Evolutionary conservation across 2,888 invertebrate genomes (phyloP).

Genomic region (Lymantria dispar): DNA sequence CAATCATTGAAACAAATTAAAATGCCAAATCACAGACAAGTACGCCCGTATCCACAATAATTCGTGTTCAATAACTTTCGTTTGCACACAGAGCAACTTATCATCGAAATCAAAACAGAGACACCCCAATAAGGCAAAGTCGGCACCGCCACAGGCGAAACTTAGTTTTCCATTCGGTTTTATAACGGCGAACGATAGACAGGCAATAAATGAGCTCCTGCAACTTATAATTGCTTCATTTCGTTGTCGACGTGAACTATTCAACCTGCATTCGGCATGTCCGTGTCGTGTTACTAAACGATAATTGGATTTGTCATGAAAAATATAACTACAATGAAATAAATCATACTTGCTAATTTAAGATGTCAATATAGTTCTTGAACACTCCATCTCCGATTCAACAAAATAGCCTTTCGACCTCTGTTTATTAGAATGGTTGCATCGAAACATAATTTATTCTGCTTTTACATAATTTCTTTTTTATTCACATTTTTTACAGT

Average conservation of each 20-base stretch:
- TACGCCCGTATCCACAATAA: slow-evolving; percentile 24
- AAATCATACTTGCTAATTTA: not conserved
- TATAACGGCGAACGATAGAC: slow-evolving; percentile 74
- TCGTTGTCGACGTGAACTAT: slow-evolving; percentile 57
- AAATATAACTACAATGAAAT: slow-evolving; percentile 15
- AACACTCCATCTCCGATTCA: too few species aligned
- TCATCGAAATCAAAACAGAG: slow-evolving; percentile 39
- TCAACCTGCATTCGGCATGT: slow-evolving; percentile 53
- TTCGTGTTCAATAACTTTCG: slow-evolving; percentile 31
- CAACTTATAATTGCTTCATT: slow-evolving; percentile 82
- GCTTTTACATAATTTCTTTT: too few species aligned
- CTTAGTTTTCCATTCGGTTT: slow-evolving; percentile 71
- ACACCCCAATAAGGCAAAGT: slow-evolving; percentile 47
- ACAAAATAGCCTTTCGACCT: too few species aligned
- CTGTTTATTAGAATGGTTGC: too few species aligned
- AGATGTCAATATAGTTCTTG: too few species aligned
- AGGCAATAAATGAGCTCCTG: slow-evolving; percentile 75
- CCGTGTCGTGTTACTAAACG: slow-evolving; percentile 42
- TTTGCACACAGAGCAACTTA: slow-evolving; percentile 25
- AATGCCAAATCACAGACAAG: slow-evolving; percentile 9
- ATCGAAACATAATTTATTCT: too few species aligned
- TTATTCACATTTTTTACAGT: too few species aligned
- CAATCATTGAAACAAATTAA: not conserved
- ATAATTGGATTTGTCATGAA: slow-evolving; percentile 38
- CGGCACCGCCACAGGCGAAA: slow-evolving; percentile 58